A percentile compares a stretch with the other conserved stretches of the same genome.
Conservation (phyloP, 1,140 invertebrate genomes). For the Acromyrmex charruanus region DNA sequence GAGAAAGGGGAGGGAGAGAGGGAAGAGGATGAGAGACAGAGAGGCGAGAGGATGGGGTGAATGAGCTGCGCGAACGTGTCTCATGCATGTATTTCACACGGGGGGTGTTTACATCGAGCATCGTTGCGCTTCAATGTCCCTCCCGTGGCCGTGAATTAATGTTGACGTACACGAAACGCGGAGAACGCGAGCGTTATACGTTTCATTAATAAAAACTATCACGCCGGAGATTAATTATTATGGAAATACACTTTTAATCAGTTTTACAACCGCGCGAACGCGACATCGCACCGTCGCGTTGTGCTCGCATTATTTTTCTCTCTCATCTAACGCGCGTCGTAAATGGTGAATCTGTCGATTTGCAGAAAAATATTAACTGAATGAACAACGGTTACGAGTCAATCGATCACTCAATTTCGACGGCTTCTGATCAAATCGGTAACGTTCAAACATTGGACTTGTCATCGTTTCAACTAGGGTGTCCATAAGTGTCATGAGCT, state of each 20-base stretch:
- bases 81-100: constrained; percentile 62
- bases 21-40: neutral
- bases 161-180: constrained; percentile 38
- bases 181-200: neutral
- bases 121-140: constrained; percentile 49
- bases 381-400: neutral
- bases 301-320: constrained; percentile 46
- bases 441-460: neutral
- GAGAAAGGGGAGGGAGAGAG: neutral
- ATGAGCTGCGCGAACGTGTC: constrained; percentile 55
- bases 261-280: constrained; percentile 31
- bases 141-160: constrained; percentile 52
- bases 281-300: neutral
- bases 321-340: neutral
- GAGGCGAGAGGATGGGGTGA: constrained; percentile 52
- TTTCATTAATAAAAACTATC: constrained; percentile 62
- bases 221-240: constrained; percentile 59
- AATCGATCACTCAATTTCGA: neutral
- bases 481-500: constrained; percentile 1
- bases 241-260: constrained; percentile 59
- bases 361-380: neutral
- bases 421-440: neutral
- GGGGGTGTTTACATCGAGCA: constrained; percentile 52
- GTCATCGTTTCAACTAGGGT: neutral
- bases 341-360: neutral